Evolutionary conservation across 2,888 invertebrate species (phyloP).

Genomic region (Diaprepes abbreviatus): DNA sequence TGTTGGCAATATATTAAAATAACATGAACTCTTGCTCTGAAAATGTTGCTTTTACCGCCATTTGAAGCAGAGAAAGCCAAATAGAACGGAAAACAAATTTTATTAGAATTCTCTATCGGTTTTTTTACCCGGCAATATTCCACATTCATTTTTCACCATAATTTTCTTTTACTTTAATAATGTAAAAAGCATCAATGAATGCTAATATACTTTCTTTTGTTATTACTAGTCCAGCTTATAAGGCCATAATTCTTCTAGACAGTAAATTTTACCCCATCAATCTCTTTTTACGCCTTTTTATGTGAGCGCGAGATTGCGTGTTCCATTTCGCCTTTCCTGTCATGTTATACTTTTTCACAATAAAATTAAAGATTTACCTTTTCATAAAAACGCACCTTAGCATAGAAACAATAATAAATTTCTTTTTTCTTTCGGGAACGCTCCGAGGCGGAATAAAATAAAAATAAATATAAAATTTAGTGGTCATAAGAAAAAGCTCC

Average conservation of each 20-base stretch:
- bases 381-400: constrained; percentile 19
- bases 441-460: background rate
- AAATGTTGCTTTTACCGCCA: no score
- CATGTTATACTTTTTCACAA: constrained; percentile 22
- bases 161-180: no score
- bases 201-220: no score
- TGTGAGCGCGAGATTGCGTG: constrained; percentile 5
- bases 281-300: constrained; percentile 1
- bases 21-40: no score
- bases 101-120: no score
- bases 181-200: no score
- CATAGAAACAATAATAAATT: constrained; percentile 14
- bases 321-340: constrained; percentile 10
- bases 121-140: no score
- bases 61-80: no score
- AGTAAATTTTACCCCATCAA: constrained; percentile 9
- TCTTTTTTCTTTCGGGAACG: background rate
- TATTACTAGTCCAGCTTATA: no score
- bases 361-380: constrained; percentile 20
- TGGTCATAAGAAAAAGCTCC: background rate
- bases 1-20: no score
- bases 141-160: no score
- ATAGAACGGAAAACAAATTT: no score
- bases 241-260: background rate
- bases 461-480: constrained; percentile 6